Evolutionary conservation across 2,888 invertebrate species (phyloP).

Genomic region (Hololepta plana): DNA sequence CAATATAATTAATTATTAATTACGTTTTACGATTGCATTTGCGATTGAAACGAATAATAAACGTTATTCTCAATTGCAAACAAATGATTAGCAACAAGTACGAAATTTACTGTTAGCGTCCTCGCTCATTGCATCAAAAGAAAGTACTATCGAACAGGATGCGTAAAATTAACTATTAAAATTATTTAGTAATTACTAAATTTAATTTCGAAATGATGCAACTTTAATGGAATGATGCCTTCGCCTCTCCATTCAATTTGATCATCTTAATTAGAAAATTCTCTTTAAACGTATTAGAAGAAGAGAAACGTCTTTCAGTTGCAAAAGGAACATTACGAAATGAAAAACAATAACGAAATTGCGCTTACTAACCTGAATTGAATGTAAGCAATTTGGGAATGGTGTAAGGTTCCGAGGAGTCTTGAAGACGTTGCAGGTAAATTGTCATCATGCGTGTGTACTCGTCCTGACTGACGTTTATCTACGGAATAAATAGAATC

Average conservation of each 20-base stretch:
- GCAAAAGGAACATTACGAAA: slow-evolving; percentile 6
- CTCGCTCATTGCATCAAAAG: no score
- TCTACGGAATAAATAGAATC: slow-evolving; percentile 24
- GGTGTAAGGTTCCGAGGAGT: slow-evolving; percentile 16
- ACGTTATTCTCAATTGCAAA: no score
- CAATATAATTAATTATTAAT: no score
- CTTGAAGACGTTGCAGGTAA: slow-evolving; percentile 31
- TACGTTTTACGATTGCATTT: no score
- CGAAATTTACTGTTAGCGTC: no score
- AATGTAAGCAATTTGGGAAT: slow-evolving; percentile 21
- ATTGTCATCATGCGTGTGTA: slow-evolving; percentile 40
- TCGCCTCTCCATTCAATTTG: no score
- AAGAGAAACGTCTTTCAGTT: background rate
- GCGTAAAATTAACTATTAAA: no score
- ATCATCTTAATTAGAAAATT: no score
- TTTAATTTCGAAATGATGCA: slow-evolving; percentile 1
- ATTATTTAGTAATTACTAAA: slow-evolving; percentile 1
- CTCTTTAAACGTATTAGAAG: no score
- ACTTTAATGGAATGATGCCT: background rate
- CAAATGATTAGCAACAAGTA: no score
- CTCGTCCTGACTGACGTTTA: slow-evolving; percentile 45
- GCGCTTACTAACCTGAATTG: slow-evolving; percentile 21
- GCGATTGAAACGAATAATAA: no score
- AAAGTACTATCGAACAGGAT: no score
- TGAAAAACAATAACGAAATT: slow-evolving; percentile 3